phyloP scores from a whole-genome alignment of 1,140 invertebrate species.

The Drosophila pallidifrons region DNA sequence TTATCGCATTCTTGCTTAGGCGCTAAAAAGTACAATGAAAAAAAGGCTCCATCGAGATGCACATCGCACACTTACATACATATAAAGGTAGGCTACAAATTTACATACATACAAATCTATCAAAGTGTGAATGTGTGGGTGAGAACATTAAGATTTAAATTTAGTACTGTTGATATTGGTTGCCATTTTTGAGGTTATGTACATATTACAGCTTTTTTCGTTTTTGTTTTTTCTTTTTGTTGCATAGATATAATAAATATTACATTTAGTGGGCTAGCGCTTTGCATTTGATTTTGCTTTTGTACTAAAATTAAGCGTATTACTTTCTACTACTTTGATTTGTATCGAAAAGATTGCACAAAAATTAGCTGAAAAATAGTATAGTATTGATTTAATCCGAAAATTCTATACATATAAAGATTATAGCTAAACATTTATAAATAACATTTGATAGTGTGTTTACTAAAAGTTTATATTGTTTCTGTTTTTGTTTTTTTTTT shows the following conservation, averaged over 20 bases:
- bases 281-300: slow-evolving; percentile 60
- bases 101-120: slow-evolving; percentile 21
- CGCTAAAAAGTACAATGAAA: slow-evolving; percentile 32
- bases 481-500: no score
- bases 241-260: slow-evolving; percentile 53
- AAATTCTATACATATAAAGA: slow-evolving; percentile 18
- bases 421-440: slow-evolving; percentile 37
- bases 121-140: slow-evolving; percentile 12
- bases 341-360: slow-evolving; percentile 42
- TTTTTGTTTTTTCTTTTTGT: background rate
- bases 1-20: slow-evolving; percentile 23
- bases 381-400: slow-evolving; percentile 23
- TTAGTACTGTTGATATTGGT: slow-evolving; percentile 6
- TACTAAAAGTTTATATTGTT: background rate
- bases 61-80: slow-evolving; percentile 30
- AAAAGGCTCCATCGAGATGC: slow-evolving; percentile 23
- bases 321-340: slow-evolving; percentile 45
- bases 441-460: slow-evolving; percentile 46
- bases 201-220: slow-evolving; percentile 12
- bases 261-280: slow-evolving; percentile 70
- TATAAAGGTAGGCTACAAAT: slow-evolving; percentile 37
- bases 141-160: slow-evolving; percentile 35
- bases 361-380: slow-evolving; percentile 37
- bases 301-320: slow-evolving; percentile 81
- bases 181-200: slow-evolving; percentile 17